Conservation (phyloP, 2,113 vertebrate genomes). For the Ariopsis seemanni region DNA sequence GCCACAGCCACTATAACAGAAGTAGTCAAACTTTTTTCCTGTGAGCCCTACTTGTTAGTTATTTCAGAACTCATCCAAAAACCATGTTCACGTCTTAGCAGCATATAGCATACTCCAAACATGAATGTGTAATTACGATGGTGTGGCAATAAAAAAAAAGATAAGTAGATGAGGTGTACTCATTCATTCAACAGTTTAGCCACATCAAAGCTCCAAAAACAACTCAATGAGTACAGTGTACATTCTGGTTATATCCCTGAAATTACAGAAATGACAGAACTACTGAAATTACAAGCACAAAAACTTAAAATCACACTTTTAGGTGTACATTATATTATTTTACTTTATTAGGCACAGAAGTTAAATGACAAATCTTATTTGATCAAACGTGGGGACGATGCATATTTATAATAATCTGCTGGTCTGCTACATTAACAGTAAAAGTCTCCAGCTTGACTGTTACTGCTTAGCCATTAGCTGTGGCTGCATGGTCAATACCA, state of each 20-base stretch:
- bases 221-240: background rate
- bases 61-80: background rate
- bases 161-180: background rate
- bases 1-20: background rate
- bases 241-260: background rate
- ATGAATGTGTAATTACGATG: background rate
- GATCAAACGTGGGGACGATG: background rate
- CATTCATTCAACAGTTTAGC: background rate
- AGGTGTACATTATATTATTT: no score
- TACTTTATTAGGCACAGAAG: background rate
- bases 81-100: background rate
- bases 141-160: background rate
- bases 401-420: background rate
- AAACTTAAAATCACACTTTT: no score
- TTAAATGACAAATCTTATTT: background rate
- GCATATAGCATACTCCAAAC: background rate
- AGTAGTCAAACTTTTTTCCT: background rate
- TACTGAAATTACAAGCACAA: background rate
- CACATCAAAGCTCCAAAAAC: background rate
- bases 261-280: background rate
- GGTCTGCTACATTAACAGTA: background rate
- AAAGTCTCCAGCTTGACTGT: background rate
- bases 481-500: background rate
- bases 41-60: background rate
- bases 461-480: background rate